Conservation (phyloP, 23 tunicate species). For the Ciona savignyi region DNA sequence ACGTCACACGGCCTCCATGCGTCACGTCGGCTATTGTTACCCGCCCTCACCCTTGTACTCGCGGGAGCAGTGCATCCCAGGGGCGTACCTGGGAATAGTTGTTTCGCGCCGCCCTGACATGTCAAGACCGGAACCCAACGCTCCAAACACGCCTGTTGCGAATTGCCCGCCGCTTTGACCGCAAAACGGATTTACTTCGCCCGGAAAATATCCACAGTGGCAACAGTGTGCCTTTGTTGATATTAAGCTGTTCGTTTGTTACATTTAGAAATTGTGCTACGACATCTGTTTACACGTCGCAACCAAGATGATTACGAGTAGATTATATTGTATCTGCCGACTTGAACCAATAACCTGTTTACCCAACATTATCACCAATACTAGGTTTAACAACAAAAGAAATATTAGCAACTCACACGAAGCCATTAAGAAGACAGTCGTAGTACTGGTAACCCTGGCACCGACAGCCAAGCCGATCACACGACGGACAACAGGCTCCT, state of each 20-base stretch:
- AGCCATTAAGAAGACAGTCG: slow-evolving; percentile 76
- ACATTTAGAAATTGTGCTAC: too few species aligned
- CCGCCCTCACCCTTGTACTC: not conserved
- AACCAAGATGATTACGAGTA: too few species aligned
- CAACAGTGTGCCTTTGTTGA: too few species aligned
- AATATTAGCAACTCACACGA: slow-evolving; percentile 26
- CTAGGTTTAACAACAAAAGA: too few species aligned
- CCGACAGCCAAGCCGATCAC: slow-evolving; percentile 43
- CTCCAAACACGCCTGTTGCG: not conserved
- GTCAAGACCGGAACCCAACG: not conserved
- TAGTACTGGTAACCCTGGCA: slow-evolving; percentile 82
- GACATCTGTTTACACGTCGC: too few species aligned
- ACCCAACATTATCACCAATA: too few species aligned
- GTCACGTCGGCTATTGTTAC: not conserved
- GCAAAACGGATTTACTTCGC: too few species aligned
- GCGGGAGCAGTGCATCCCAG: not conserved
- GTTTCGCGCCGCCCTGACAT: not conserved
- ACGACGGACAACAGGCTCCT: slow-evolving; percentile 55
- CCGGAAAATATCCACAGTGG: too few species aligned
- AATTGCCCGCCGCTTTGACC: not conserved
- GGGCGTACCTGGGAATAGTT: not conserved
- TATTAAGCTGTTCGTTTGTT: too few species aligned
- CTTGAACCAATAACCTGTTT: too few species aligned
- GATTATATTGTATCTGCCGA: too few species aligned
- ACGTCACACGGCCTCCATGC: not conserved